Evolutionary conservation across 2,113 vertebrate species (phyloP).

Genomic region (Nibea albiflora): DNA sequence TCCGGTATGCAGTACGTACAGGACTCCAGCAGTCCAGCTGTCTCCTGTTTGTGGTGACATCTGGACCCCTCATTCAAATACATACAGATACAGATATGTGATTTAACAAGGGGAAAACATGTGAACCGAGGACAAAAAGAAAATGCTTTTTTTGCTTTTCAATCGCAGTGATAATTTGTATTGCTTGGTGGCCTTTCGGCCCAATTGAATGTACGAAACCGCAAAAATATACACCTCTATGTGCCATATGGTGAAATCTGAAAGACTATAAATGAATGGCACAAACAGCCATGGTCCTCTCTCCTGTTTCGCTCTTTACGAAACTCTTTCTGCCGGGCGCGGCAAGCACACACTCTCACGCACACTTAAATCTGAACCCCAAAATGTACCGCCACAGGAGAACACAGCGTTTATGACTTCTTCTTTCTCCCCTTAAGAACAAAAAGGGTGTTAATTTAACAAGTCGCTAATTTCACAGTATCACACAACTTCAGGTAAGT

Average conservation of each 20-base stretch:
- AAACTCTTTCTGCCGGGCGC: background rate
- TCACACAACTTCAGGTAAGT: slow-evolving; percentile 50
- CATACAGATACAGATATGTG: background rate
- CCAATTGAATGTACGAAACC: background rate
- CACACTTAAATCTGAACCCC: slow-evolving; percentile 14
- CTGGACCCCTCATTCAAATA: background rate
- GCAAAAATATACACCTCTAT: background rate
- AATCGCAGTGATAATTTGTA: background rate
- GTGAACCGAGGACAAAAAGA: background rate
- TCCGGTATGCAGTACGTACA: background rate
- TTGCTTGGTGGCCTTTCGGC: background rate
- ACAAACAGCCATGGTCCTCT: background rate
- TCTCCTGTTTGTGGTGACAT: background rate
- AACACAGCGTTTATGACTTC: slow-evolving; percentile 10
- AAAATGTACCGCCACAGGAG: slow-evolving; percentile 13
- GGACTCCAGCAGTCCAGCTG: background rate
- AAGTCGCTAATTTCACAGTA: slow-evolving; percentile 70
- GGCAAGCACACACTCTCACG: background rate
- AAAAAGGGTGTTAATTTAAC: background rate
- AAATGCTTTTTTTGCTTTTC: background rate
- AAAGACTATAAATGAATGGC: background rate
- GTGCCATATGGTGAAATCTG: slow-evolving; percentile 2
- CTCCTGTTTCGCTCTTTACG: background rate
- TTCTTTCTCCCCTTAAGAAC: background rate
- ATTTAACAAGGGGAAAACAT: background rate